Base-by-base conservation (phyloP, 2,888 invertebrate genomes). In the Petrophora chlorosata region DNA sequence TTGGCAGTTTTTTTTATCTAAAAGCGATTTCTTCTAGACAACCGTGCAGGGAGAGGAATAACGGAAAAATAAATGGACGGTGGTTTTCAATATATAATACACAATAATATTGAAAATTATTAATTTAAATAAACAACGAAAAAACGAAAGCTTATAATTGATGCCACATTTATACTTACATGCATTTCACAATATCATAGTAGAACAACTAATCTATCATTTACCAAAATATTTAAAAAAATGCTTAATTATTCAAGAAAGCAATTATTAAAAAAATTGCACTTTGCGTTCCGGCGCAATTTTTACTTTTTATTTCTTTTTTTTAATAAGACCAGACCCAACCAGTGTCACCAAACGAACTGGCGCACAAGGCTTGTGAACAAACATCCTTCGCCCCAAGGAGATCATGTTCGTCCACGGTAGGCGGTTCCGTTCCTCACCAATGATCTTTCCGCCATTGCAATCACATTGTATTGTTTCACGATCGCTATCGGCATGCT, bases 401-500 rank as follows among this genome's bases (percentile, higher is more conserved):
- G 83, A 77, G 70, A 82, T 58, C 83, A 59, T 65, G 76, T 65
- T 55, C 61, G 30, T 63, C 67, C 64, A 69, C 65, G 59, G 76
- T 76, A 65, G 79, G 71, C 67, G 73, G 67, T 39, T 50, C 52
- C 75, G 85, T 83, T 83, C 78, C 76, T 73, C 78, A 67, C 74
- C 77, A 82, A 70, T 76, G 82, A 73, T 52, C 47, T 56, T 53
- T 56, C 60, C 59, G 59, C 59, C 53, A 59, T 64, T 51, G 58
- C 61, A 62, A 65, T 67, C 61, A 61, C 63, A 49, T 64, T 62
- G 68, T 61, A 80, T 82, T 77, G 80, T 79, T 74, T 70, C n/a
- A n/a, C 65, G 59, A 70, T 71, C 64, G 62, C 62, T 65, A 67
- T 62, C 64, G 60, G 54, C 64, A 59, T 58, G 59, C 63, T 61